A percentile compares a stretch with the other conserved stretches of the same genome.
These are phyloP conservation scores for Sorex maritimensis DNA, from an alignment of 2,797 vertebrate genomes.

Conservation along the genomic window DNA sequence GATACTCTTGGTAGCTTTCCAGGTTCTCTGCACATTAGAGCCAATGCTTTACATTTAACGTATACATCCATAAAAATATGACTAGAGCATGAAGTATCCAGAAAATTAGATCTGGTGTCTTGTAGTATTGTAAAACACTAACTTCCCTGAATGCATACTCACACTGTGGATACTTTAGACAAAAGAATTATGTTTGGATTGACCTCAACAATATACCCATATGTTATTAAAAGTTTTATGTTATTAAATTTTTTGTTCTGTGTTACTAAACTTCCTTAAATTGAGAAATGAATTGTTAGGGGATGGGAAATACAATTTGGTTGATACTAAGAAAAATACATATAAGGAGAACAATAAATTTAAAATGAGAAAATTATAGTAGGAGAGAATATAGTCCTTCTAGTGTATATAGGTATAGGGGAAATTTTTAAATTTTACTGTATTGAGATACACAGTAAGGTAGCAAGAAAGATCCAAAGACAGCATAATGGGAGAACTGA, in stretches of 20 bases:
- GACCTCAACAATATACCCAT: not conserved
- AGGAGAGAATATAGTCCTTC: not conserved
- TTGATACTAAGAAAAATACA: not conserved
- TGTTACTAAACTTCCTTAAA: not conserved
- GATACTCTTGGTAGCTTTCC: too few species aligned
- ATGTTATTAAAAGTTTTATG: not conserved
- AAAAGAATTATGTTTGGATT: not conserved
- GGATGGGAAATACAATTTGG: not conserved
- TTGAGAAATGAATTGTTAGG: not conserved
- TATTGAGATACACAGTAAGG: not conserved
- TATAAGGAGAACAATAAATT: not conserved
- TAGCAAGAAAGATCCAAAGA: too few species aligned
- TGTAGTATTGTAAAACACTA: fast-evolving
- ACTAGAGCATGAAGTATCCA: not conserved
- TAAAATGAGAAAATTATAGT: not conserved
- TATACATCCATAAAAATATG: not conserved
- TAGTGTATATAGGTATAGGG: not conserved
- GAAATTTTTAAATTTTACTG: not conserved
- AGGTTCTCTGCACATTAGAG: not conserved
- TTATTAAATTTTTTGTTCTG: too few species aligned
- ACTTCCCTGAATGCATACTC: not conserved
- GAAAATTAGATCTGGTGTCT: not conserved
- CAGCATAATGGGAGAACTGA: too few species aligned
- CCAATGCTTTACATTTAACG: conserved; percentile 43
- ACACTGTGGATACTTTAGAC: not conserved